Base-by-base conservation (phyloP, 2,113 vertebrate genomes). In the Lutjanus erythropterus region DNA sequence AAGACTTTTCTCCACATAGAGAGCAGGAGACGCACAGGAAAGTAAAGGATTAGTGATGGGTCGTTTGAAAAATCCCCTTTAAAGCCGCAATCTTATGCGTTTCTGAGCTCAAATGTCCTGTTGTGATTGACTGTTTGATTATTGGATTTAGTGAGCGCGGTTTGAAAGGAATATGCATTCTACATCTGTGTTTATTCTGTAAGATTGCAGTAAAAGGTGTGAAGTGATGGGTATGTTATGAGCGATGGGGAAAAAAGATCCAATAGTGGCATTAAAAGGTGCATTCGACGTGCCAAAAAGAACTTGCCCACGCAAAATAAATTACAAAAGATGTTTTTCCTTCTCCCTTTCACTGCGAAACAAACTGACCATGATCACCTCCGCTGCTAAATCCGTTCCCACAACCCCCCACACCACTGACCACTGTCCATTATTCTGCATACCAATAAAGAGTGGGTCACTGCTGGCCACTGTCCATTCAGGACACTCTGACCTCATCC, bases 361-460 rank as follows among this genome's bases (percentile, higher is more conserved):
- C 46, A 71, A 86, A 61, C 55, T 21, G 14, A 77, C 80, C 53
- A 70, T 19, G 41, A 77, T 86, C 71, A 62, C 52, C 75, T 81
- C 66, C 0, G 9, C 29, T 1, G n/a, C 67, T 55, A 47, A 83
- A 86, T 71, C 55, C 42, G 37, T 92, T 91, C 86, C 86, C 91
- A 94, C 75, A 88, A 86, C 81, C 19, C 81, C 85, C 80, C 72
- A 60, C 61, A 18, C 42, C 75, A 49, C 83, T 49, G 74, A 62
- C 83, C 86, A 70, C 85, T 64, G 81, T 80, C 81, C 84, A 79
- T 90, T 84, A 88, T 84, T 78, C 80, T 88, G 81, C 82, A 86
- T 75, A 66, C 75, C 89, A 89, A 86, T 89, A 89, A 91, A 83
- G 88, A 89, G 42, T 33, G 69, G 86, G 89, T 90, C 91, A 88